Conservation (phyloP, 2,888 invertebrate genomes). For the Agrilus biguttatus region DNA sequence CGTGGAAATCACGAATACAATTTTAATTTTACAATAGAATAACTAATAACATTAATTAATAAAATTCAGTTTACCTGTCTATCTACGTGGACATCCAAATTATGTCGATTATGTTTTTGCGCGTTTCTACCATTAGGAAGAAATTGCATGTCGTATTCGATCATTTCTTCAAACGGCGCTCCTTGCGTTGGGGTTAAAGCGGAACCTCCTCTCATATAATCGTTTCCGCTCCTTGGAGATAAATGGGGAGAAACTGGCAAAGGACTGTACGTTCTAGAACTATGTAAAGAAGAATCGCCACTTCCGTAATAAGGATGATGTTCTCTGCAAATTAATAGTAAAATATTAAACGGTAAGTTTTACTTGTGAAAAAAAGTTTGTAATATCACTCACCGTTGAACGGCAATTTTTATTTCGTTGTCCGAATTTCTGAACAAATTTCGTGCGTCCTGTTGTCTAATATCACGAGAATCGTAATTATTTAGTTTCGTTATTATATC, state of each 20-base stretch:
- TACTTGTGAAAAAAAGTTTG: background rate
- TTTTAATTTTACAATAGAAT: too few relatives aligned
- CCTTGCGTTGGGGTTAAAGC: slow-evolving; percentile 28
- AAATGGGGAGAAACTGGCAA: slow-evolving; percentile 30
- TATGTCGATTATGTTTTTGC: slow-evolving; percentile 3
- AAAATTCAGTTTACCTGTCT: slow-evolving; percentile 36
- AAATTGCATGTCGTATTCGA: slow-evolving; percentile 18
- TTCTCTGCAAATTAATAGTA: too few relatives aligned
- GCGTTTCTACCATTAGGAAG: slow-evolving; percentile 4
- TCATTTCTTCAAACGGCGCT: slow-evolving; percentile 18
- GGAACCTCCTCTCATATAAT: slow-evolving; percentile 36
- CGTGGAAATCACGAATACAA: too few relatives aligned
- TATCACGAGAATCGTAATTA: slow-evolving; percentile 74
- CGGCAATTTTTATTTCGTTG: slow-evolving; percentile 63
- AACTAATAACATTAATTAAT: too few relatives aligned
- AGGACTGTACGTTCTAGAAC: slow-evolving; percentile 29
- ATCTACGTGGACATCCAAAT: slow-evolving; percentile 31
- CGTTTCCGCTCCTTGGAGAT: slow-evolving; percentile 25
- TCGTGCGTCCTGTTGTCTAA: slow-evolving; percentile 85
- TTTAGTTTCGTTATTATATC: slow-evolving; percentile 84
- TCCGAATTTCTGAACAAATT: slow-evolving; percentile 71
- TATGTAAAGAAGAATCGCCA: slow-evolving; percentile 36
- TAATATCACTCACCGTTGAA: slow-evolving; percentile 52
- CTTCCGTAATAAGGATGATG: slow-evolving; percentile 24
- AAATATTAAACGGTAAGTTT: background rate